Evolutionary conservation across 2,797 vertebrate genomes (phyloP).

Genomic region (Lithobates sylvaticus): DNA sequence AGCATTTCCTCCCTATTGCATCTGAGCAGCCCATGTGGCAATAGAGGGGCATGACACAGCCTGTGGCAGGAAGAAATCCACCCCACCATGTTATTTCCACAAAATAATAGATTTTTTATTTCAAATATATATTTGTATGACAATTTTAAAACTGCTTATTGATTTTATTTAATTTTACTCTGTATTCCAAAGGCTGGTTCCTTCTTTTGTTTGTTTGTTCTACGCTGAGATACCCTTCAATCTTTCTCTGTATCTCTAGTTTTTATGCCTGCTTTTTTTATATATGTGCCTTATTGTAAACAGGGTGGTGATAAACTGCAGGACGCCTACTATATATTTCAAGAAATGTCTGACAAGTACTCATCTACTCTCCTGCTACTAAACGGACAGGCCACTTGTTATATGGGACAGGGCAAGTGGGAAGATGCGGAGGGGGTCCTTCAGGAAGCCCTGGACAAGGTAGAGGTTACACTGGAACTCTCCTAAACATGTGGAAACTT

Average conservation of each 20-base stretch:
- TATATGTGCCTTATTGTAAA: neutral
- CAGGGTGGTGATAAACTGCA: constrained; percentile 96
- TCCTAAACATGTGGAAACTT: neutral
- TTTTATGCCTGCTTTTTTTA: neutral
- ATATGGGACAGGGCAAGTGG: constrained; percentile 96
- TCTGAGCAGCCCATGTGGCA: no score
- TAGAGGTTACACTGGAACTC: constrained; percentile 57
- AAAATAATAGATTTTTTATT: no score
- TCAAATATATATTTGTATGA: no score
- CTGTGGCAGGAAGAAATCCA: no score
- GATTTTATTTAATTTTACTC: no score
- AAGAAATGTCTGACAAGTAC: constrained; percentile 96
- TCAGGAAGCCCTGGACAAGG: constrained; percentile 95
- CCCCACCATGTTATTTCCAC: no score
- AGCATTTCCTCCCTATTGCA: no score
- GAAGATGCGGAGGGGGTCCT: constrained; percentile 92
- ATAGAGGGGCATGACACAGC: no score
- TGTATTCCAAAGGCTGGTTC: no score
- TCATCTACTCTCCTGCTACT: constrained; percentile 90
- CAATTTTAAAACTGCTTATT: no score
- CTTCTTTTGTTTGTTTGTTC: neutral
- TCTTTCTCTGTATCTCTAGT: neutral
- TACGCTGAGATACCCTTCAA: neutral
- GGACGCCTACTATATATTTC: constrained; percentile 97
- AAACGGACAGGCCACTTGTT: constrained; percentile 90